A percentile compares a stretch with the other conserved stretches of the same genome.
Conservation (phyloP, 2,113 vertebrate species). For the Notechis scutatus region DNA sequence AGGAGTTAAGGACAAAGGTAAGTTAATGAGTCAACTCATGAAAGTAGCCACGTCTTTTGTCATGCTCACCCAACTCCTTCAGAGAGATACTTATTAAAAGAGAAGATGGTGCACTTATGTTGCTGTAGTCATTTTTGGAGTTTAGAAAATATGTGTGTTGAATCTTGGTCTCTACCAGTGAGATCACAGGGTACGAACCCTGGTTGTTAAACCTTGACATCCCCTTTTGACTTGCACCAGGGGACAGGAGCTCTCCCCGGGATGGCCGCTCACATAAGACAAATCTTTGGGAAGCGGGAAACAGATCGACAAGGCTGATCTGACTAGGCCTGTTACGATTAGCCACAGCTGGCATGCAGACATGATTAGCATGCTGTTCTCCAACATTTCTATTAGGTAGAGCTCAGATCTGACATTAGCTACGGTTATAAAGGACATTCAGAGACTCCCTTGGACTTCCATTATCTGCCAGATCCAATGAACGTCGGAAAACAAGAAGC, state of each 20-base stretch:
- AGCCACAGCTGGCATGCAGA: conserved; percentile 49
- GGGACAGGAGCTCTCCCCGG: conserved; percentile 17
- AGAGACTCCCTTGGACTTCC: conserved; percentile 54
- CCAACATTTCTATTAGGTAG: conserved; percentile 61
- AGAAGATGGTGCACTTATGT: background rate
- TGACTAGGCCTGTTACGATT: conserved; percentile 46
- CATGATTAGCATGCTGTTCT: conserved; percentile 59
- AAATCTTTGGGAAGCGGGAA: conserved; percentile 22
- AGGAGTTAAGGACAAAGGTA: background rate
- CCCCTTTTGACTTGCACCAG: conserved; percentile 8
- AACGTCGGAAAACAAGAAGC: conserved; percentile 49
- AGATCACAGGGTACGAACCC: conserved; percentile 31
- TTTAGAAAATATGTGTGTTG: background rate
- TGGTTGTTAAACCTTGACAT: conserved; percentile 31
- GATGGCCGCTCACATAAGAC: conserved; percentile 28
- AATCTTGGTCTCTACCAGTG: conserved; percentile 41
- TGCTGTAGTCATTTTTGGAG: background rate
- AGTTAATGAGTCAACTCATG: background rate
- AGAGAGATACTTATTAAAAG: background rate
- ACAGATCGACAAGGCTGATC: conserved; percentile 33
- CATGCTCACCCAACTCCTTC: background rate
- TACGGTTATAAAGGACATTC: conserved; percentile 66
- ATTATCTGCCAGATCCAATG: conserved; percentile 58
- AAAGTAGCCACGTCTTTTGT: background rate
- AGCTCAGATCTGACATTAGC: conserved; percentile 65